phyloP scores from a whole-genome alignment of 2,113 vertebrate species.

The Vidua chalybeata region DNA sequence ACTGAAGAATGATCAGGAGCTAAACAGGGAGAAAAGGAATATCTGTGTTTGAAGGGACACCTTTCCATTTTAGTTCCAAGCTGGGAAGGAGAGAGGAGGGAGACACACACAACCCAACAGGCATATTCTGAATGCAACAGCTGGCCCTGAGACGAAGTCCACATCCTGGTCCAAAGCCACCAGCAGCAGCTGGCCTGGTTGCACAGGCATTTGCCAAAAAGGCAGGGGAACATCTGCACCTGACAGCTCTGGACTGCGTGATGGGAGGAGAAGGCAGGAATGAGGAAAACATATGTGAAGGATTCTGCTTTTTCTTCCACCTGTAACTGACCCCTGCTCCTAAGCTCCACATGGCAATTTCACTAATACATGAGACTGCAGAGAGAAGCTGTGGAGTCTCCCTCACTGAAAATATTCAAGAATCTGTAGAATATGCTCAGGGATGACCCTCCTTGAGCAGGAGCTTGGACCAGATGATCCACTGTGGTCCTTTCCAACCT shows the following conservation, averaged over 20 bases:
- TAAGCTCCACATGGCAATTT: background rate
- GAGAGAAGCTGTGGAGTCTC: background rate
- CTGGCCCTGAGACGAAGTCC: background rate
- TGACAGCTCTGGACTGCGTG: background rate
- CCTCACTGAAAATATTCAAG: background rate
- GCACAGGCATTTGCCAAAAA: background rate
- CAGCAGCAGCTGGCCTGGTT: background rate
- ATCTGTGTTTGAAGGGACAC: background rate
- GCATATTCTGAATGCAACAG: background rate
- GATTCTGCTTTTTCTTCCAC: background rate
- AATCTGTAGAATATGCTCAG: accelerated
- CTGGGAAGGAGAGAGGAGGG: background rate
- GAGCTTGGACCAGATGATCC: background rate
- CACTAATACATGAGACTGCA: background rate
- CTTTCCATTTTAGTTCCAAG: background rate
- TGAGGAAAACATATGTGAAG: background rate
- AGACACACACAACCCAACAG: background rate
- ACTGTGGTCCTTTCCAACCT: background rate
- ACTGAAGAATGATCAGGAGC: background rate
- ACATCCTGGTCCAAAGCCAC: background rate
- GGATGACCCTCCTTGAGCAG: background rate
- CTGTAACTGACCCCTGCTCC: background rate
- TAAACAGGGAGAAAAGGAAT: background rate
- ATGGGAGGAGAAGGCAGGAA: background rate
- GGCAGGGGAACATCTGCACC: background rate